Base-by-base conservation (phyloP, 92 coral and sea anemone genomes). In the Palythoa grandis region DNA sequence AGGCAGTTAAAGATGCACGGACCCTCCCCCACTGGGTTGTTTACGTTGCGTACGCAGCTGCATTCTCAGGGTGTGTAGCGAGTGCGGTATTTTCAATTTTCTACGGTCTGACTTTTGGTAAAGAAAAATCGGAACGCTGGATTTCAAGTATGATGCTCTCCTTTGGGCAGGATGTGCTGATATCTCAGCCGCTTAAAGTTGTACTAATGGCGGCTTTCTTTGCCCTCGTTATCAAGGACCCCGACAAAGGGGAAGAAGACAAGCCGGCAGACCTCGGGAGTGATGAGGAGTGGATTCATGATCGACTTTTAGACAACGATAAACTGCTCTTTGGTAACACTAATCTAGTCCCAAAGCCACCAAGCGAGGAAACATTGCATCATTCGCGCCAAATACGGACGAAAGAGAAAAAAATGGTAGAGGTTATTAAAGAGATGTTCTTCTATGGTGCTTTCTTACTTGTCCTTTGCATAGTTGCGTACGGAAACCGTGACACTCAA, bases 101-200 rank as follows among this genome's bases (percentile, higher is more conserved):
- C 79, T 95, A 95, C 77, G 92, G 94, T 0, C 74, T 95, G 72
- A 88, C 95, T 11, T 95, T 89, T 63, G 98, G 98, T 1, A 90
- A 82, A 65, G 92, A 35, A n/a, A 96, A 94, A 79, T 92, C 98
- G 7, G 93, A 91, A 72, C 90, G 92, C 12, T 96, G 98, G 98
- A 72, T 96, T 38, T 82, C 92, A 38, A 90, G 93, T 14, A 94
- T 94, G 94, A 88, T 91, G 93, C 86, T 96, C 2, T 96, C 98
- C 6, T 94, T 96, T 57, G 89, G 93, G 93, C 98, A 96, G 86
- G 98, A 94, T 71, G 98, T 96, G 48, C 39, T 96, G 25, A 69
- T 96, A n/a, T 89, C 92, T 4, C 98, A 96, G 70, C 98, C 98
- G 19, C 74, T 96, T 65, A 95, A 95, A 52, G 98, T 95, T 38